Percentiles rank a stretch among this genome's conserved stretches.
Evolutionary conservation across 2,797 vertebrate genomes (phyloP).

Genomic region (Miichthys miiuy): DNA sequence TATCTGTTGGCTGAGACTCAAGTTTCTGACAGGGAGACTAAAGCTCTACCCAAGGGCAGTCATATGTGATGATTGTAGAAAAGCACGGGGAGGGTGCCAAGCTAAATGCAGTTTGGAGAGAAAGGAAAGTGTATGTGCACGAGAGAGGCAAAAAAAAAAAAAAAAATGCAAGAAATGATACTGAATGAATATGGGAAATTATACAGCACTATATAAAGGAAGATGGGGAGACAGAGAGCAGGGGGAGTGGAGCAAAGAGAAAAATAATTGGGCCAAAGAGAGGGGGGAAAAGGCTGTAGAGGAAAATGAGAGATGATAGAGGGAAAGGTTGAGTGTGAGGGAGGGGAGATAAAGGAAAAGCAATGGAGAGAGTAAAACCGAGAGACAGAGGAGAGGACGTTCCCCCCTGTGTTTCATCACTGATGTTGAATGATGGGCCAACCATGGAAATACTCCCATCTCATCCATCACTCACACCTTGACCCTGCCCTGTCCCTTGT

Average conservation of each 20-base stretch:
- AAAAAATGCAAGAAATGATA: conserved; percentile 61
- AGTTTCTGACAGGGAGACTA: conserved; percentile 62
- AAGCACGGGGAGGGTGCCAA: conserved; percentile 7
- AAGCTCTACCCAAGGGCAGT: conserved; percentile 60
- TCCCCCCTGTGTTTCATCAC: conserved; percentile 47
- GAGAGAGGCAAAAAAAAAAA: conserved; percentile 34
- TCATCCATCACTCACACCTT: conserved; percentile 77
- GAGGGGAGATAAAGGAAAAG: conserved; percentile 56
- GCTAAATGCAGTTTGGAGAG: conserved; percentile 22
- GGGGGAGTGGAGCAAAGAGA: conserved; percentile 60
- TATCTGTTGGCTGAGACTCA: conserved; percentile 69
- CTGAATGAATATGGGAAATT: conserved; percentile 73
- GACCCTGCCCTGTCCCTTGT: conserved; percentile 55
- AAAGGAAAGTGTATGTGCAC: conserved; percentile 13
- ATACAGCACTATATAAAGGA: conserved; percentile 57
- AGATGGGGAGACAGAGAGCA: conserved; percentile 52
- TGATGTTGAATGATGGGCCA: conserved; percentile 71
- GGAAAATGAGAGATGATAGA: conserved; percentile 72
- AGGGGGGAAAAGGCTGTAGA: conserved; percentile 41
- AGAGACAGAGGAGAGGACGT: conserved; percentile 46
- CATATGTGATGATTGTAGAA: conserved; percentile 44
- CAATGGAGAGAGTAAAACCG: conserved; percentile 32
- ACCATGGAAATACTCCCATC: conserved; percentile 59
- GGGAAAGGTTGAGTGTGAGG: conserved; percentile 59
- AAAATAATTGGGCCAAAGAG: conserved; percentile 80